Evolutionary conservation across 2,888 invertebrate genomes (phyloP).

Genomic region (Drosophila borealis): DNA sequence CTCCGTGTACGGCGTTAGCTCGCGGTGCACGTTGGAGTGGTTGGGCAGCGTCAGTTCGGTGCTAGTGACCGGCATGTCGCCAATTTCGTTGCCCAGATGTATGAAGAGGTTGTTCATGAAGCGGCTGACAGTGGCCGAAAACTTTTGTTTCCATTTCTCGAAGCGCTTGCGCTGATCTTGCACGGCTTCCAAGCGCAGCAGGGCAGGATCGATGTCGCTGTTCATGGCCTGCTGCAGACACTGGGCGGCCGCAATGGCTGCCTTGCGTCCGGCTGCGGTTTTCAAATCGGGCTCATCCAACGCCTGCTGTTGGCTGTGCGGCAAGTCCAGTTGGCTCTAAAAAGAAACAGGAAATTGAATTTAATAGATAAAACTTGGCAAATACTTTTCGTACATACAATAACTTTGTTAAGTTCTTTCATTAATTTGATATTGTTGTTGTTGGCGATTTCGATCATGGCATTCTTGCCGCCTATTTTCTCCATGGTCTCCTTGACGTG

Average conservation of each 20-base stretch:
- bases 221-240: conserved; percentile 91
- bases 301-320: conserved; percentile 88
- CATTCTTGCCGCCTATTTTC: conserved; percentile 95
- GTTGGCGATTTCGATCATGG: conserved; percentile 93
- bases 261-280: conserved; percentile 87
- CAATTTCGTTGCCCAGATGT: conserved; percentile 93
- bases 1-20: conserved; percentile 94
- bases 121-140: conserved; percentile 93
- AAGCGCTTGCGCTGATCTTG: conserved; percentile 92
- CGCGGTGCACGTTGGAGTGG: conserved; percentile 92
- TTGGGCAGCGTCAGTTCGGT: conserved; percentile 89
- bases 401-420: conserved; percentile 91
- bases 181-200: conserved; percentile 90
- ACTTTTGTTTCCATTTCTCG: conserved; percentile 91
- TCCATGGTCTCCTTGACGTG: conserved; percentile 95
- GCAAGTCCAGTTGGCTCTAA: conserved; percentile 89
- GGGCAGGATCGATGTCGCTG: conserved; percentile 88
- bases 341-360: rapidly evolving
- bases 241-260: conserved; percentile 90
- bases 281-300: conserved; percentile 91
- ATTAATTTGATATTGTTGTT: conserved; percentile 93
- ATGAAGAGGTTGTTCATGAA: conserved; percentile 98
- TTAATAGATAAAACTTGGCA: background rate
- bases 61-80: conserved; percentile 85
- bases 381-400: conserved; percentile 86